Base-by-base conservation (phyloP, 2,113 vertebrate species). In the Vidua chalybeata region DNA sequence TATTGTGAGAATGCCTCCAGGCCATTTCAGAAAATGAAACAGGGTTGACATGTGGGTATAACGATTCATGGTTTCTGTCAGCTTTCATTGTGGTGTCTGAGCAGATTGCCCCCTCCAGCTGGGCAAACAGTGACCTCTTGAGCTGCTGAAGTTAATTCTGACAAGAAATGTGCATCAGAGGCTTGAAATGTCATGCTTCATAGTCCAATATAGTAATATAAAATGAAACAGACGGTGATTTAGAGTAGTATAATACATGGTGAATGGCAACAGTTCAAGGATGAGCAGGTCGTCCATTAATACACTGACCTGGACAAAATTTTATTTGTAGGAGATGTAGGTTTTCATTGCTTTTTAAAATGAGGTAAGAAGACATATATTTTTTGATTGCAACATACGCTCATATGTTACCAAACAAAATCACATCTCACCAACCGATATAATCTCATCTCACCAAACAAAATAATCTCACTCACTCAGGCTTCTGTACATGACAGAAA, bases 61-160 rank as follows among this genome's bases (percentile, higher is more conserved):
- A 37, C 46, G 62, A 90, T 71, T 43, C 66, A 54, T n/a, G 39
- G 58, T 63, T 94, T 90, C 87, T 88, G 83, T 79, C 89, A 95
- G 39, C 39, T 90, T 95, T 85, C 83, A 54, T 67, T 69, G 43
- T 49, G 43, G 37, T 75, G 10, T 88, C 26, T 79, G 83, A 90
- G 37, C 35, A 82, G 52, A 43, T 46, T 92, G 49, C 26, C 39
- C 59, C 39, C 72, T 90, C 83, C 89, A 92, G 56, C 75, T 94
- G 94, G 74, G 79, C 26, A 71, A 74, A 66, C 43, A 68, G 39
- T 85, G 75, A 92, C 86, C 79, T 95, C 86, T 75, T 85, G 52
- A 71, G 31, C 39, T 45, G 37, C 43, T 62, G 23, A 92, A 84
- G 69, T 78, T 87, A 82, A 75, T 78, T 82, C 43, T 90, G 75